phyloP scores from a whole-genome alignment of 2,113 vertebrate species.

The Corapipo altera region DNA sequence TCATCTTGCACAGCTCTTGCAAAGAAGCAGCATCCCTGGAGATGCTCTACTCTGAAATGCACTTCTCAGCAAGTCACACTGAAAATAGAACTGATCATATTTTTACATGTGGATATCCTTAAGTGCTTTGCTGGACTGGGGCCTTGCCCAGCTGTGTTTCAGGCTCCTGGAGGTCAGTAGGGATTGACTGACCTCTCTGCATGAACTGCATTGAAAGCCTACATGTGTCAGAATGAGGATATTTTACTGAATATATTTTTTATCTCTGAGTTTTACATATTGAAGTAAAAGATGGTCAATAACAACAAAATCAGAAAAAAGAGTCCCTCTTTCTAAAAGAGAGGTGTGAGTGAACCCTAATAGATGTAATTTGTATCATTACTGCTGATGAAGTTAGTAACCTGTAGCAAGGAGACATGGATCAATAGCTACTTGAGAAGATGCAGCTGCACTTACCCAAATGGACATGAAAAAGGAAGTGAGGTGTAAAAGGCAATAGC shows the following conservation, averaged over 20 bases:
- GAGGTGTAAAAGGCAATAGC: conserved; percentile 30
- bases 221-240: neutral
- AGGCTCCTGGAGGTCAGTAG: neutral
- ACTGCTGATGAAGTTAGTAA: conserved; percentile 48
- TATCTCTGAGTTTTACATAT: neutral
- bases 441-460: conserved; percentile 43
- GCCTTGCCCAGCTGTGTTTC: neutral
- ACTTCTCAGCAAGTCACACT: neutral
- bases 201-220: neutral
- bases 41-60: neutral
- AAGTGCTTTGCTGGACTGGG: conserved; percentile 17
- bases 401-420: conserved; percentile 57
- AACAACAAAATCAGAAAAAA: neutral
- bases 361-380: conserved; percentile 31
- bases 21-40: neutral
- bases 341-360: neutral
- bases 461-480: conserved; percentile 5
- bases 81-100: neutral
- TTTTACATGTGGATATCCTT: conserved; percentile 22
- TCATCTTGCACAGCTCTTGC: neutral
- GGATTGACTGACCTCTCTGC: conserved; percentile 2
- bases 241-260: neutral
- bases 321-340: neutral
- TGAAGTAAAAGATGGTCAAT: neutral
- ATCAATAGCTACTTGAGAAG: conserved; percentile 49